Percentiles rank a stretch among this genome's conserved stretches.
Conservation (phyloP, 1,140 invertebrate species). For the Mylabris phalerata region DNA sequence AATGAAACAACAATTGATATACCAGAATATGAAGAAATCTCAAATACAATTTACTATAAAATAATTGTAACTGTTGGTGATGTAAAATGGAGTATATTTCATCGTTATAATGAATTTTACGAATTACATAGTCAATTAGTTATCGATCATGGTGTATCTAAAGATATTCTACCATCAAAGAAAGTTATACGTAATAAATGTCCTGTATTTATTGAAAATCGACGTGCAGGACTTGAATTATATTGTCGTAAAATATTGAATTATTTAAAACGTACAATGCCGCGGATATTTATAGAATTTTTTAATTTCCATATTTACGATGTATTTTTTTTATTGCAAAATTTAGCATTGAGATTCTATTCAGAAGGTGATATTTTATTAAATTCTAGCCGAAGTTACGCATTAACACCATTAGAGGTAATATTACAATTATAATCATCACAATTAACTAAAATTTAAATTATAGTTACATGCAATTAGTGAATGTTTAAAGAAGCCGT, state of each 20-base stretch:
- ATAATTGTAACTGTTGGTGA: constrained; percentile 61
- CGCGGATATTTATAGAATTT: constrained; percentile 67
- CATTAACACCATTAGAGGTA: constrained; percentile 69
- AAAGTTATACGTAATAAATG: constrained; percentile 63
- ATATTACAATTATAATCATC: constrained; percentile 13
- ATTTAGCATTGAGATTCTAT: constrained; percentile 65
- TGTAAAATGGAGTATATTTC: constrained; percentile 72
- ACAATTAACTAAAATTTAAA: constrained; percentile 23
- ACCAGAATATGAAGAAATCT: constrained; percentile 47
- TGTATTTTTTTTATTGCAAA: constrained; percentile 72
- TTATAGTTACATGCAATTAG: constrained; percentile 81
- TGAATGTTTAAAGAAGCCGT: constrained; percentile 77
- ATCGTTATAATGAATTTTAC: constrained; percentile 84
- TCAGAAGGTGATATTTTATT: constrained; percentile 61
- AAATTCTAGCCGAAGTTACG: constrained; percentile 52
- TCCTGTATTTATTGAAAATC: constrained; percentile 77
- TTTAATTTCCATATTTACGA: constrained; percentile 77
- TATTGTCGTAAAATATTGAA: constrained; percentile 73
- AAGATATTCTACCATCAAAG: constrained; percentile 83
- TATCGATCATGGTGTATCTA: constrained; percentile 66
- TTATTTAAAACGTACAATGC: constrained; percentile 67
- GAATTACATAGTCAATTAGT: constrained; percentile 79
- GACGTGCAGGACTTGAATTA: constrained; percentile 67
- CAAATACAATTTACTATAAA: constrained; percentile 59
- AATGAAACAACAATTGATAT: constrained; percentile 54